Percentiles rank a stretch among this genome's conserved stretches.
These are phyloP conservation scores for Scelioninae gen. 2 DNA, from an alignment of 2,888 invertebrate genomes.

Conservation along the genomic window DNA sequence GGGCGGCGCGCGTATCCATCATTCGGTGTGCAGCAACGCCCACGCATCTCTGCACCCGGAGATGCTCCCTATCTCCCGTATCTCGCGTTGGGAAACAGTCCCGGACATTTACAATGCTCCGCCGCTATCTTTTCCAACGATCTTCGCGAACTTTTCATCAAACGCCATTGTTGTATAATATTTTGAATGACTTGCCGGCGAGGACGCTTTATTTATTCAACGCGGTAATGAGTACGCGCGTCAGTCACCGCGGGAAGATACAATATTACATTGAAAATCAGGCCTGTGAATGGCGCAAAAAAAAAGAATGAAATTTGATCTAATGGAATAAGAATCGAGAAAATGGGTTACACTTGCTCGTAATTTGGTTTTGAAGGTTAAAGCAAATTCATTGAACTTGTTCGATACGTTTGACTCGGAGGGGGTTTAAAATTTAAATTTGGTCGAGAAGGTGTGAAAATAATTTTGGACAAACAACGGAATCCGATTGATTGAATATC, in stretches of 20 bases:
- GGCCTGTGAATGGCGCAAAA: background rate
- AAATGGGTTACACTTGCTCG: constrained; percentile 10
- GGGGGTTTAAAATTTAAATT: too few relatives aligned
- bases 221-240: constrained; percentile 36
- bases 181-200: constrained; percentile 32
- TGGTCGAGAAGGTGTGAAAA: too few relatives aligned
- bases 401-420: too few relatives aligned
- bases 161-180: constrained; percentile 49
- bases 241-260: constrained; percentile 4
- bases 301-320: constrained; percentile 5
- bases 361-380: too few relatives aligned
- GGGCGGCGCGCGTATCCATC: constrained; percentile 1
- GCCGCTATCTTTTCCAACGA: constrained; percentile 30
- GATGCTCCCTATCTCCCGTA: background rate
- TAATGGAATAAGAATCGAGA: background rate
- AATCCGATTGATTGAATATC: too few relatives aligned
- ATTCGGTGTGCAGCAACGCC: constrained; percentile 20
- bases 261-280: constrained; percentile 11
- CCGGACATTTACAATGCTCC: constrained; percentile 33
- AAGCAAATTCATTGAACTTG: too few relatives aligned
- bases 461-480: too few relatives aligned
- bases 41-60: constrained; percentile 20
- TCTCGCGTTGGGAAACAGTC: constrained; percentile 19
- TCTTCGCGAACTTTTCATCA: constrained; percentile 44
- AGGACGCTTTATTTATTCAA: constrained; percentile 25